A percentile compares a stretch with the other conserved stretches of the same genome.
phyloP scores from a whole-genome alignment of 1,140 invertebrate species.

The Archivesica marissinica region DNA sequence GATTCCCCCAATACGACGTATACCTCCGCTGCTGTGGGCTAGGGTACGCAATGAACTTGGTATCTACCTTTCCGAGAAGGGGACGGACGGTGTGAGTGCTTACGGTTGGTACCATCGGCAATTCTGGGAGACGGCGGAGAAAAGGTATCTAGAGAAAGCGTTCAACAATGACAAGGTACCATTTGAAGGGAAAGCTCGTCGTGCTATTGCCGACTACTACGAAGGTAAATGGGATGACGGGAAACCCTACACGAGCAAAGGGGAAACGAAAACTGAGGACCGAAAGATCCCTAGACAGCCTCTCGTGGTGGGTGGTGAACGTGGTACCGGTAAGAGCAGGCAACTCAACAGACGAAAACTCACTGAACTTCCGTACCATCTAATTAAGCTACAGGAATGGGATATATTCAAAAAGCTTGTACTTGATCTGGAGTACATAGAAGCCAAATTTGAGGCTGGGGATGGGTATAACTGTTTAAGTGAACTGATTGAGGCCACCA shows the following conservation, averaged over 20 bases:
- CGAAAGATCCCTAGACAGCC: conserved; percentile 48
- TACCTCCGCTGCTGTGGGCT: conserved; percentile 74
- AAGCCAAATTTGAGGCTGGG: conserved; percentile 59
- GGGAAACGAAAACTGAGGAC: conserved; percentile 24
- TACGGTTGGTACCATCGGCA: conserved; percentile 75
- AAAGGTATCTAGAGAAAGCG: conserved; percentile 96
- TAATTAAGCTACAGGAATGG: conserved; percentile 49
- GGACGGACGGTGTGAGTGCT: conserved; percentile 89
- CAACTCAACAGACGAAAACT: conserved; percentile 51
- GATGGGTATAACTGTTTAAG: conserved; percentile 53
- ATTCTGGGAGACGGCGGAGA: conserved; percentile 85
- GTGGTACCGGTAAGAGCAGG: background rate
- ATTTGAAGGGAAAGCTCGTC: conserved; percentile 34
- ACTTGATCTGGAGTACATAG: conserved; percentile 36
- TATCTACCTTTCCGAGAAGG: conserved; percentile 97
- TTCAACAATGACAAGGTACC: background rate
- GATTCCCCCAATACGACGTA: conserved; percentile 67
- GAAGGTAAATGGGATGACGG: conserved; percentile 50
- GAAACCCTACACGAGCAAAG: conserved; percentile 37
- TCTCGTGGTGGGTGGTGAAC: conserved; percentile 12
- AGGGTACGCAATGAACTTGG: conserved; percentile 93
- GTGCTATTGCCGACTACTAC: conserved; percentile 51
- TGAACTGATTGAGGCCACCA: conserved; percentile 51
- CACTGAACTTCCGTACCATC: conserved; percentile 48
- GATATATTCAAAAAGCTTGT: conserved; percentile 25